phyloP scores from a whole-genome alignment of 2,888 invertebrate species.

The Labia minor region DNA sequence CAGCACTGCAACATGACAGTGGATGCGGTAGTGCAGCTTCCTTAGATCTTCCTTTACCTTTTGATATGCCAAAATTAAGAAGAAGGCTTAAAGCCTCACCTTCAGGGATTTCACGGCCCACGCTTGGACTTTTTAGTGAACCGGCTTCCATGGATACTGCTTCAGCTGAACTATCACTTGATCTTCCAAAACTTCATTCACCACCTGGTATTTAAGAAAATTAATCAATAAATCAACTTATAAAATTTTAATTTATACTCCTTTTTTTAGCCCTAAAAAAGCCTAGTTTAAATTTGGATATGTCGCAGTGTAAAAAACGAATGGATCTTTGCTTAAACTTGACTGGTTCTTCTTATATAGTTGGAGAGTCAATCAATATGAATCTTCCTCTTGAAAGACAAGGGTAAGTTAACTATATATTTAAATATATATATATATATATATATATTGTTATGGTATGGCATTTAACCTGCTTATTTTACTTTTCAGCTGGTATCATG shows the following conservation, averaged over 20 bases:
- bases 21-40: conserved; percentile 57
- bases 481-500: conserved; percentile 79
- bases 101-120: conserved; percentile 29
- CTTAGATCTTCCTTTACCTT: conserved; percentile 70
- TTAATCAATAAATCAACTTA: too few species aligned
- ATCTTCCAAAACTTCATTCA: neutral
- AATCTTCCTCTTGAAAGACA: conserved; percentile 75
- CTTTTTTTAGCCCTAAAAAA: conserved; percentile 35
- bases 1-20: conserved; percentile 37
- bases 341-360: conserved; percentile 43
- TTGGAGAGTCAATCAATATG: conserved; percentile 62
- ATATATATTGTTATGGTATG: too few species aligned
- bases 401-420: conserved; percentile 48
- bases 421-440: too few species aligned
- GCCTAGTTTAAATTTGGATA: conserved; percentile 64
- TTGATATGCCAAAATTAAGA: conserved; percentile 83
- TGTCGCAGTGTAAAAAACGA: conserved; percentile 38
- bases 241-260: too few species aligned
- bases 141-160: neutral
- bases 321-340: conserved; percentile 39
- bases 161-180: neutral
- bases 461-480: neutral
- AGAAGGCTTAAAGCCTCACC: conserved; percentile 52
- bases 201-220: neutral
- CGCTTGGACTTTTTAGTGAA: neutral